Base-by-base conservation (phyloP, 2,113 vertebrate species). In the Brachyistius frenatus region DNA sequence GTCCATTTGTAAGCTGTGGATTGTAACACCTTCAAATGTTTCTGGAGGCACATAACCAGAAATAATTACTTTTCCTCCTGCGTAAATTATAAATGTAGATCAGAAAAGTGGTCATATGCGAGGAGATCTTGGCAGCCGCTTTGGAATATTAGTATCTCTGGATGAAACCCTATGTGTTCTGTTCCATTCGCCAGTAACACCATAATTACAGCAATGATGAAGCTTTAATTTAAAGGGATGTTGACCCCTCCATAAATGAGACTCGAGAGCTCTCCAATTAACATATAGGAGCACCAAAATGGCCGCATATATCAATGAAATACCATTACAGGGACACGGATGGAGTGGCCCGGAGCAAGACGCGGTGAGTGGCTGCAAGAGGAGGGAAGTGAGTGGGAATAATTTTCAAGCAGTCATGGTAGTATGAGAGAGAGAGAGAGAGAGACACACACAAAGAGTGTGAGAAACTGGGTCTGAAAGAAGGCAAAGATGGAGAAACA, bases 171-270 rank as follows among this genome's bases (percentile, higher is more conserved):
- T 46, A 6, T 37, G 14, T 46, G 52, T 52, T 39, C 2, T 23
- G 3, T 66, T 73, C 46, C 60, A 62, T 46, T 57, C n/a, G 0
- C 39, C 49, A 70, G 57, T 73, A 55, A 58, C 14, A 16, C 3
- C 6, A 3, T 65, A 64, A 70, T 79, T 74, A 61, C 46, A 66
- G 66, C 61, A 67, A 37, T 66, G 46, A 62, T 74, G 57, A 53
- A 47, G 88, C 49, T 76, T 66, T 85, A 47, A 83, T 86, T 84
- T 83, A 77, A 74, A 86, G 32, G 56, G 78, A 81, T 71, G 57
- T 63, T 78, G 67, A 88, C 80, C 65, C 44, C 16, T 66, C 47
- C 49, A 67, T 46, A 80, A 85, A 82, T 58, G 52, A 79, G 77
- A 16, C 55, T 55, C 31, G 9, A 67, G 58, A 77, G 73, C 70